Conservation (phyloP, 1,140 invertebrate species). For the Chrysomallon squamiferum region DNA sequence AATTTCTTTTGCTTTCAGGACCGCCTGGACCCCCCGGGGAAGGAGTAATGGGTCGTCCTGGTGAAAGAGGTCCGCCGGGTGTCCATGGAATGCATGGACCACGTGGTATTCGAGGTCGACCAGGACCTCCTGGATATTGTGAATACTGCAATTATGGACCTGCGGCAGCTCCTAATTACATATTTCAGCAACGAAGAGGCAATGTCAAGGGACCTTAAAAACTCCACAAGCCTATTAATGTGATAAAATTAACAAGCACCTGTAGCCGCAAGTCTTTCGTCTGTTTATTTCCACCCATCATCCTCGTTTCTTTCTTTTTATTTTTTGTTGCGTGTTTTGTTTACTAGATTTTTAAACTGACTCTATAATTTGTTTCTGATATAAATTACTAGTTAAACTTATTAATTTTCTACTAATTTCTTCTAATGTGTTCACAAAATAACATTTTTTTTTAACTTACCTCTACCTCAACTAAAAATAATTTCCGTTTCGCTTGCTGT, state of each 20-base stretch:
- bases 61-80: slow-evolving; percentile 47
- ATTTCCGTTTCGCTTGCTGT: too few species aligned
- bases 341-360: too few species aligned
- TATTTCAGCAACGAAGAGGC: slow-evolving; percentile 21
- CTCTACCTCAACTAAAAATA: too few species aligned
- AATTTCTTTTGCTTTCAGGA: slow-evolving; percentile 41
- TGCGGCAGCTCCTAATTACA: slow-evolving; percentile 36
- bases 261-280: slow-evolving; percentile 4
- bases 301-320: too few species aligned
- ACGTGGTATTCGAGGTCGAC: slow-evolving; percentile 43
- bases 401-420: too few species aligned
- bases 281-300: too few species aligned
- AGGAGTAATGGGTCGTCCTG: slow-evolving; percentile 43
- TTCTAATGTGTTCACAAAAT: too few species aligned
- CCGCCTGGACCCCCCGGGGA: slow-evolving; percentile 49
- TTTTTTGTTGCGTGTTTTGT: too few species aligned
- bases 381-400: too few species aligned
- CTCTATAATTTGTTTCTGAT: too few species aligned
- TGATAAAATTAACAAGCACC: slow-evolving; percentile 7
- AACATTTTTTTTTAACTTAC: too few species aligned
- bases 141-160: slow-evolving; percentile 40
- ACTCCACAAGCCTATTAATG: slow-evolving; percentile 13
- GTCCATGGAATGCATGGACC: slow-evolving; percentile 42
- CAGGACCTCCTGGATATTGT: slow-evolving; percentile 52
- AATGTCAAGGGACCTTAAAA: slow-evolving; percentile 39